These are phyloP conservation scores for Orius insidiosus DNA, from an alignment of 1,140 invertebrate genomes.

Conservation along the genomic window DNA sequence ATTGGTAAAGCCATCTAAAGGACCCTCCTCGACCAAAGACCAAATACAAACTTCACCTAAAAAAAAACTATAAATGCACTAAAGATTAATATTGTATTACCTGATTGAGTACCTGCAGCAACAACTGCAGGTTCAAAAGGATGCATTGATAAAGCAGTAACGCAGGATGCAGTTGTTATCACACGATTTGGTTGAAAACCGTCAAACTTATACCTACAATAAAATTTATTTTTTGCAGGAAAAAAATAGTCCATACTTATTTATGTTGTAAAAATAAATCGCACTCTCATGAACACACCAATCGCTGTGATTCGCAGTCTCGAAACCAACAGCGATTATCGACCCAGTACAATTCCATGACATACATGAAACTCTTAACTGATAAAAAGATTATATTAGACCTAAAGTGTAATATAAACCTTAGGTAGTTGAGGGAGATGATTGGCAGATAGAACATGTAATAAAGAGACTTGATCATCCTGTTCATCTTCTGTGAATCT, in stretches of 20 bases:
- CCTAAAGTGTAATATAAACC: neutral
- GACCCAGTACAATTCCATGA: constrained; percentile 16
- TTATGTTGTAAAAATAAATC: constrained; percentile 15
- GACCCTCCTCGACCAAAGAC: constrained; percentile 1
- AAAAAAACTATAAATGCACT: neutral
- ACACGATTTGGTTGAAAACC: constrained; percentile 5
- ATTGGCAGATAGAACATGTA: neutral
- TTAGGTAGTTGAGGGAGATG: constrained; percentile 3
- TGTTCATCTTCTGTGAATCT: neutral
- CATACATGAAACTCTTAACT: constrained; percentile 10
- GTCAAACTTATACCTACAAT: constrained; percentile 10
- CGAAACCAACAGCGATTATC: constrained; percentile 11
- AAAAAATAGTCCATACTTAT: constrained; percentile 13
- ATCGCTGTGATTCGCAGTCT: constrained; percentile 3
- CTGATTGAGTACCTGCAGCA: constrained; percentile 11
- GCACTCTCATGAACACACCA: constrained; percentile 14
- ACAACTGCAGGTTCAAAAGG: constrained; percentile 14
- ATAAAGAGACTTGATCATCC: neutral
- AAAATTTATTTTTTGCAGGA: neutral
- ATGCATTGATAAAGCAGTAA: constrained; percentile 10
- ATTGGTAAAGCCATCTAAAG: neutral
- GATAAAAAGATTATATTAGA: constrained; percentile 1
- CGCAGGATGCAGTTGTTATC: constrained; percentile 5
- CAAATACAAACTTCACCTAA: constrained; percentile 11
- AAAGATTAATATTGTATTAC: too few relatives aligned